These are phyloP conservation scores for Phalacrocorax brasilianus DNA, from an alignment of 2,113 vertebrate species.

Conservation along the genomic window DNA sequence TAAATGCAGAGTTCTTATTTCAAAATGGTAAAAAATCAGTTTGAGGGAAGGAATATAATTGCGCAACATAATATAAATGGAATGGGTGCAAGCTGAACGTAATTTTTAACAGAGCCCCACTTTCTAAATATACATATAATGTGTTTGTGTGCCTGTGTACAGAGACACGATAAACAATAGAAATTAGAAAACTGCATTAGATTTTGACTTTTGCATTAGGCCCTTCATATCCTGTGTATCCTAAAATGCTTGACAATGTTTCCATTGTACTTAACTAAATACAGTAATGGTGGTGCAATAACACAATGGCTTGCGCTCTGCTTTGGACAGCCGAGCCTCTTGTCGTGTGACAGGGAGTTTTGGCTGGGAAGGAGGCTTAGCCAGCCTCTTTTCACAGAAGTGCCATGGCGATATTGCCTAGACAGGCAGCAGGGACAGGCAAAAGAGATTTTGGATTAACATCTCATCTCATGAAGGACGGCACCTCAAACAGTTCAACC, in stretches of 20 bases:
- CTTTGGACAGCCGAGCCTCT: neutral
- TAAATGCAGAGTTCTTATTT: conserved; percentile 58
- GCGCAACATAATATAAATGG: conserved; percentile 31
- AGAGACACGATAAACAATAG: conserved; percentile 60
- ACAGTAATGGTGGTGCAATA: conserved; percentile 39
- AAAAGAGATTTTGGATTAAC: conserved; percentile 63
- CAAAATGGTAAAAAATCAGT: conserved; percentile 45
- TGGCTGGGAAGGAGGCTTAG: neutral
- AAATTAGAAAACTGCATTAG: conserved; percentile 11
- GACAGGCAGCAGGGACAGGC: conserved; percentile 19
- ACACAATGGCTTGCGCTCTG: conserved; percentile 39
- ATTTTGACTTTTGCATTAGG: conserved; percentile 43
- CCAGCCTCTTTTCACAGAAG: neutral
- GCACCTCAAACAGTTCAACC: conserved; percentile 34
- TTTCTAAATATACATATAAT: conserved; percentile 66
- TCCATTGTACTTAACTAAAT: conserved; percentile 55
- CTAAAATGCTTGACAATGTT: conserved; percentile 27
- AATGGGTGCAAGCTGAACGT: conserved; percentile 38
- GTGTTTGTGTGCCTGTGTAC: conserved; percentile 9
- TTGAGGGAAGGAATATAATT: conserved; percentile 34
- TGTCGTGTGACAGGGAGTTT: neutral
- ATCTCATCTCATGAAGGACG: conserved; percentile 30
- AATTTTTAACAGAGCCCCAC: conserved; percentile 47
- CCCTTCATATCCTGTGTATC: conserved; percentile 7
- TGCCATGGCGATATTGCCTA: neutral